Evolutionary conservation across 1,140 invertebrate species (phyloP).

Genomic region (Venturia canescens): DNA sequence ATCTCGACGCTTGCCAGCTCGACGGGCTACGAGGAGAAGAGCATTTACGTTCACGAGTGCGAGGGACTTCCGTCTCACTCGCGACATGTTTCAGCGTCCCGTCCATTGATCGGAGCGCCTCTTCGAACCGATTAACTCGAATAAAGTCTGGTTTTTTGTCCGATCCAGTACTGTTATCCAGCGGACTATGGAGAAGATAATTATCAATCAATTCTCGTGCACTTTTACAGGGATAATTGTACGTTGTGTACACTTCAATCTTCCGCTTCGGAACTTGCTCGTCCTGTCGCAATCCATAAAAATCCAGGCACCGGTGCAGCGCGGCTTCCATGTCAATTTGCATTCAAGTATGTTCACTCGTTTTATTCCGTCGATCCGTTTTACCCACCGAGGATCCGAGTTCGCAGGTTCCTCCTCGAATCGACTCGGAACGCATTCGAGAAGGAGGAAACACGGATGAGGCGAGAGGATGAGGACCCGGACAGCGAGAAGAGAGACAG

Average conservation of each 20-base stretch:
- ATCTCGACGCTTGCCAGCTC: conserved; percentile 5
- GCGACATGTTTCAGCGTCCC: not conserved
- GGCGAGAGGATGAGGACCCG: not conserved
- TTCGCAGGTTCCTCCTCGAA: conserved; percentile 64
- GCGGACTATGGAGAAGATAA: not conserved
- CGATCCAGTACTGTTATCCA: not conserved
- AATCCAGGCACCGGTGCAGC: conserved; percentile 37
- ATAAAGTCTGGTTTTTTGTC: not conserved
- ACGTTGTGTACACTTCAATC: not conserved
- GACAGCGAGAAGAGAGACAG: conserved; percentile 55
- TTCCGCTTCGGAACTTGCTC: not conserved
- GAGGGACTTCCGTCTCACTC: conserved; percentile 4
- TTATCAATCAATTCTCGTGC: not conserved
- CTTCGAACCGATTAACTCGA: not conserved
- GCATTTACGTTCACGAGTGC: conserved; percentile 40
- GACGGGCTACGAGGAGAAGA: not conserved
- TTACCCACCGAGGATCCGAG: conserved; percentile 67
- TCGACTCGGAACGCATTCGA: conserved; percentile 35
- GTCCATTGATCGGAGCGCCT: conserved; percentile 27
- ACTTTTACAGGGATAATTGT: conserved; percentile 2
- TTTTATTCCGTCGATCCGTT: conserved; percentile 42
- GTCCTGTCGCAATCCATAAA: not conserved
- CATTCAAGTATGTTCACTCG: conserved; percentile 55
- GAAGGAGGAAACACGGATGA: not conserved
- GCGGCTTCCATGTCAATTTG: conserved; percentile 36